Evolutionary conservation across 2,888 invertebrate species (phyloP).

Genomic region (Drosophila affinis): DNA sequence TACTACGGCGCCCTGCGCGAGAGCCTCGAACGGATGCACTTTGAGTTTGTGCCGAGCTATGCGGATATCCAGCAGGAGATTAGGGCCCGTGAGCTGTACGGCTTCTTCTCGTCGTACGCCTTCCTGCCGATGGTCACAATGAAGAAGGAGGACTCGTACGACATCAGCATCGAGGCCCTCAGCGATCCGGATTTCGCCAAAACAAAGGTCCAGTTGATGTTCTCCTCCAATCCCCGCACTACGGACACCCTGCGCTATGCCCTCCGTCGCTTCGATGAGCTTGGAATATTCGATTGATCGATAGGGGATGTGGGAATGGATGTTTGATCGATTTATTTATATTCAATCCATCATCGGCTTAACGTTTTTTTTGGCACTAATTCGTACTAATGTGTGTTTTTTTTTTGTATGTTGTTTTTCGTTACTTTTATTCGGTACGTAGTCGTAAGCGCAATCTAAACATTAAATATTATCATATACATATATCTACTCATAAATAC

Average conservation of each 20-base stretch:
- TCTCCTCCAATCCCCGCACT: conserved; percentile 82
- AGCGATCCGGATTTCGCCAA: conserved; percentile 79
- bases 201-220: conserved; percentile 81
- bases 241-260: conserved; percentile 78
- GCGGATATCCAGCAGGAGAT: conserved; percentile 78
- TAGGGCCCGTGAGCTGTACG: conserved; percentile 77
- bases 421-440: conserved; percentile 20
- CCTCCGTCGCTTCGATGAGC: conserved; percentile 79
- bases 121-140: conserved; percentile 83
- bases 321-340: not conserved
- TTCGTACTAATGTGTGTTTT: conserved; percentile 21
- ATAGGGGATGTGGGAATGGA: too few relatives aligned
- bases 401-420: conserved; percentile 30
- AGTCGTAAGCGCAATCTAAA: conserved; percentile 26
- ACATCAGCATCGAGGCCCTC: conserved; percentile 81
- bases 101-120: conserved; percentile 82
- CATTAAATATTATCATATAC: conserved; percentile 18
- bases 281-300: conserved; percentile 79
- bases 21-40: conserved; percentile 74
- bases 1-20: conserved; percentile 78
- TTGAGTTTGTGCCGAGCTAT: conserved; percentile 70
- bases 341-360: conserved; percentile 12
- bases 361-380: conserved; percentile 11
- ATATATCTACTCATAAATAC: conserved; percentile 16
- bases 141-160: conserved; percentile 81